A percentile compares a stretch with the other conserved stretches of the same genome.
phyloP scores from a whole-genome alignment of 2,113 vertebrate genomes.

The Potamarius usumacintae region DNA sequence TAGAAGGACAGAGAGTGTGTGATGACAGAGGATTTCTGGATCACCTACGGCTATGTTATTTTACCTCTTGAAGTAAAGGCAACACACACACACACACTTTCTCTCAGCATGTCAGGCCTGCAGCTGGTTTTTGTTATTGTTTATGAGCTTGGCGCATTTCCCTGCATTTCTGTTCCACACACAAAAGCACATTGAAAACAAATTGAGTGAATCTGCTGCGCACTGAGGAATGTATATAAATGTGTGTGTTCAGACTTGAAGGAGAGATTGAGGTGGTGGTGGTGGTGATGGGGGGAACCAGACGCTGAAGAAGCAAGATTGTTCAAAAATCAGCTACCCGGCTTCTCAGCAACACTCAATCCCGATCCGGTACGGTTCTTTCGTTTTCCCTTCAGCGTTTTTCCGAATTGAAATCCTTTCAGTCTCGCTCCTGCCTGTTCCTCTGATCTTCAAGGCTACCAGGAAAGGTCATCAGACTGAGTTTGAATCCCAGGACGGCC shows the following conservation, averaged over 20 bases:
- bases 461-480: no score
- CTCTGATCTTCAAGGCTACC: no score
- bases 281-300: background rate
- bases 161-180: slow-evolving; percentile 47
- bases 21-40: background rate
- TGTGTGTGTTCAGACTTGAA: slow-evolving; percentile 38
- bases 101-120: slow-evolving; percentile 14
- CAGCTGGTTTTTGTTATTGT: slow-evolving; percentile 55
- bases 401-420: background rate
- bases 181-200: slow-evolving; percentile 57
- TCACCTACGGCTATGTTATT: background rate
- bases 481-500: no score
- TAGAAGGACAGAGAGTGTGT: slow-evolving; percentile 41
- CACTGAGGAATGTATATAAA: slow-evolving; percentile 46
- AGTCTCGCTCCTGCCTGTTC: background rate
- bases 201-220: slow-evolving; percentile 56
- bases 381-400: background rate
- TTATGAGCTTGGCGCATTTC: slow-evolving; percentile 43
- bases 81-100: slow-evolving; percentile 7
- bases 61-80: slow-evolving; percentile 11
- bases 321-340: background rate
- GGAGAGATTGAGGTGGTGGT: background rate
- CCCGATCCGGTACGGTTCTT: background rate
- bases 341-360: background rate
- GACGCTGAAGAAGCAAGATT: slow-evolving; percentile 41